Evolutionary conservation across 1,140 invertebrate genomes (phyloP).

Genomic region (Delia radicum): DNA sequence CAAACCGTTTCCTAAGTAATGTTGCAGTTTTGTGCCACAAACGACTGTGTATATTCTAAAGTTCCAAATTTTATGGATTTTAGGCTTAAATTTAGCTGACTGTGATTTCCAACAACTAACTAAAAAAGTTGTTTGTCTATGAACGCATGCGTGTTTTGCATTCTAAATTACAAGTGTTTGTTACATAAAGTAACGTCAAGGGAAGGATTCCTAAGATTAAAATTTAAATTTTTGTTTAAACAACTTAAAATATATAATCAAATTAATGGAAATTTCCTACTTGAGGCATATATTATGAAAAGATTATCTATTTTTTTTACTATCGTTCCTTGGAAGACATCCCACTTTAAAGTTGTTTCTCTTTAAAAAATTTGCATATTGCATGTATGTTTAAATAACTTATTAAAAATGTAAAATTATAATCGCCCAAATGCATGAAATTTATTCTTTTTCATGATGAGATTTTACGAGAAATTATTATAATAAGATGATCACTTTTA

Average conservation of each 20-base stretch:
- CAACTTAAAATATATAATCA: not conserved
- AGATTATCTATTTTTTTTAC: not conserved
- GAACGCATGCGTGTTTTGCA: not conserved
- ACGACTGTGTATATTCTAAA: too few relatives aligned
- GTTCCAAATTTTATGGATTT: not conserved
- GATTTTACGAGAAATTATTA: too few relatives aligned
- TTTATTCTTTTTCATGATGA: not conserved
- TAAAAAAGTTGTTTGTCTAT: not conserved
- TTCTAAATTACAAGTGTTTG: not conserved
- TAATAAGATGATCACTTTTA: too few relatives aligned
- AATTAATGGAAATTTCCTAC: not conserved
- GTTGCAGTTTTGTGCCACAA: too few relatives aligned
- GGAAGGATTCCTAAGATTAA: not conserved
- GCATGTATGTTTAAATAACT: not conserved
- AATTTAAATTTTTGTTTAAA: not conserved
- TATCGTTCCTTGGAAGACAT: not conserved
- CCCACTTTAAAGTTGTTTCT: not conserved
- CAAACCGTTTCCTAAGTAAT: too few relatives aligned
- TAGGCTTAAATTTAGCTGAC: not conserved
- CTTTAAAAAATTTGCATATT: not conserved
- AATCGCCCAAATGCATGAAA: conserved; percentile 1
- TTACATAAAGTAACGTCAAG: not conserved
- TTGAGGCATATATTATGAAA: too few relatives aligned
- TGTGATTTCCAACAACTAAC: not conserved
- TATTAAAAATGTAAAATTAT: not conserved